Evolutionary conservation across 1,140 invertebrate genomes (phyloP).

Genomic region (Spodoptera litura): DNA sequence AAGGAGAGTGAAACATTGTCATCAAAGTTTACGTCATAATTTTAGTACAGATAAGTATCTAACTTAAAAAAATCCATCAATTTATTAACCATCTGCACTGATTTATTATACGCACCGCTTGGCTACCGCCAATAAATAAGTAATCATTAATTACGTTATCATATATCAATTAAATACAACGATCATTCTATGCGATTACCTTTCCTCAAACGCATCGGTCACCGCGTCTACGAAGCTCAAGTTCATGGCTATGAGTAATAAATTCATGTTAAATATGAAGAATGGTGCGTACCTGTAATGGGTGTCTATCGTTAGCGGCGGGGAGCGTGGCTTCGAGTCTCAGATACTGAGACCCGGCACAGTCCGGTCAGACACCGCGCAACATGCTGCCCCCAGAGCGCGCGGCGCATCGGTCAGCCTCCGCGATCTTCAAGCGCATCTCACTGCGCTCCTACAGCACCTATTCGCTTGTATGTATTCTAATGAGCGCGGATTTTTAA

Average conservation of each 20-base stretch:
- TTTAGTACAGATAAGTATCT: too few relatives aligned
- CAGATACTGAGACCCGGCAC: slow-evolving; percentile 51
- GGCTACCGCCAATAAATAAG: too few relatives aligned
- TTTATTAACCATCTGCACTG: too few relatives aligned
- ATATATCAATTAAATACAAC: too few relatives aligned
- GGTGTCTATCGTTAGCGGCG: slow-evolving; percentile 57
- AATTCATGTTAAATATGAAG: slow-evolving; percentile 38
- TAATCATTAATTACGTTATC: too few relatives aligned
- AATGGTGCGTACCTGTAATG: slow-evolving; percentile 55
- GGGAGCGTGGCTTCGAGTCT: slow-evolving; percentile 59
- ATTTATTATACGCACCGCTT: too few relatives aligned
- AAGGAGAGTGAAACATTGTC: too few relatives aligned
- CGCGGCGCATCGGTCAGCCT: slow-evolving; percentile 69
- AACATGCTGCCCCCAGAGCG: slow-evolving; percentile 79
- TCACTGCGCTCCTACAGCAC: slow-evolving; percentile 77
- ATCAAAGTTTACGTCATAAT: too few relatives aligned
- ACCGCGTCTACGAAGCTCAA: neutral
- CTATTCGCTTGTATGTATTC: slow-evolving; percentile 82
- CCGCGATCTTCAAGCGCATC: slow-evolving; percentile 78
- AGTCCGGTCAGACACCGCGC: slow-evolving; percentile 67
- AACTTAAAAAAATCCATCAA: too few relatives aligned
- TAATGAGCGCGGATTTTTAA: neutral
- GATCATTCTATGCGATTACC: too few relatives aligned
- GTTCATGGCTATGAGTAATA: slow-evolving; percentile 47
- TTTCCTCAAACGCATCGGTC: too few relatives aligned